Evolutionary conservation across 2,113 vertebrate species (phyloP), one percentile per base, ranked within the genome.

Genomic region (Halichoerus grypus): DNA sequence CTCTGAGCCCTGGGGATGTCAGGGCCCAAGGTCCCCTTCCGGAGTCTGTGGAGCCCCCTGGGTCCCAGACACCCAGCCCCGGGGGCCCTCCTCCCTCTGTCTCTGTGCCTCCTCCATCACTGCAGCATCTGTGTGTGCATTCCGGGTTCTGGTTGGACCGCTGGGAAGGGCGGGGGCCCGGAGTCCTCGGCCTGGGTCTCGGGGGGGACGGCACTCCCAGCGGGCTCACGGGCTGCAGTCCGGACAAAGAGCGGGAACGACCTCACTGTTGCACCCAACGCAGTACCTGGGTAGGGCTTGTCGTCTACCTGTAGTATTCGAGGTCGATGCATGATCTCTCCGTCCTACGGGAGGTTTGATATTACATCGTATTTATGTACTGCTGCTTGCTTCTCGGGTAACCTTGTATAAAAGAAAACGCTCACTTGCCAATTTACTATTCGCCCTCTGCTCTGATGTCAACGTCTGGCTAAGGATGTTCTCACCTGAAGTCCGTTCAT

Each of bases 91-190:
- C n/a, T 86, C 33, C 65, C 11, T 46, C 33, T 31, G 36, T 10
- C 1, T 22, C 42, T 9, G 59, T 5, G 26, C 76, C n/a, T 79
- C 61, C 39, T 39, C 49, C 2, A 55, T 3, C 33, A 51, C 24
- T 46, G 9, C 55, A 28, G 21, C 18, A 0, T 39, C 49, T 46
- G 21, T n/a, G 24, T 28, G 61, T 63, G 11, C 61, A 13, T 15
- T 46, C 55, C 55, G 39, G 42, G 22, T n/a, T 49, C 71, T 33
- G 10, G 22, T 7, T 1, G 1, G 3, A 61, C 19, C 28, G 39
- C 79, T 4, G 16, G 4, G 33, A 28, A 12, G 42, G 5, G 61
- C 39, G 0, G 0, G 6, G 0, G 3, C 51, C 36, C 7, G 11
- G 21, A 39, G 39, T 19, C 22, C 63, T 81, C 53, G 16, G 10